Evolutionary conservation across 2,888 invertebrate species (phyloP).

Genomic region (Ectemnius lituratus): DNA sequence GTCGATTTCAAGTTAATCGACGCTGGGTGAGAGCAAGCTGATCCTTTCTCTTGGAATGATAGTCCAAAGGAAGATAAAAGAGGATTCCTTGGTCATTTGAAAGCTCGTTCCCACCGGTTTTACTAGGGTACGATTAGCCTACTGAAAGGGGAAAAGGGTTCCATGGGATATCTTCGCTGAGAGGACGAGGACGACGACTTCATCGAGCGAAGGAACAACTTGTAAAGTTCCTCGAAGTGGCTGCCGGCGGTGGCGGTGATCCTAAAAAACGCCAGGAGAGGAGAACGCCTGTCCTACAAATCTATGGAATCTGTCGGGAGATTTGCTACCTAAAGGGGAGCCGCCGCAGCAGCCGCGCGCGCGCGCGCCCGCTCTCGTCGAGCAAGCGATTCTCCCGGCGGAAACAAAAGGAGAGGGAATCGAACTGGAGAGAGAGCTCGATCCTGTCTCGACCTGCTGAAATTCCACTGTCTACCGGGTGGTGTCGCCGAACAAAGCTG

Average conservation of each 20-base stretch:
- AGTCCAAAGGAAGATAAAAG: no score
- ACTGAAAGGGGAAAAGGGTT: background rate
- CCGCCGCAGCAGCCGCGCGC: background rate
- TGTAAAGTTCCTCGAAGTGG: slow-evolving; percentile 46
- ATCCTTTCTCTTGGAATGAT: no score
- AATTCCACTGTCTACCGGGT: slow-evolving; percentile 66
- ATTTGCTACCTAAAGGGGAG: slow-evolving; percentile 55
- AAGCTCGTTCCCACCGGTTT: slow-evolving; percentile 3
- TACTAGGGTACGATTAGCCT: background rate
- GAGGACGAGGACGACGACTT: slow-evolving; percentile 38
- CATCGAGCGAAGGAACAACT: slow-evolving; percentile 42
- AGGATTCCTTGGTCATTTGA: background rate
- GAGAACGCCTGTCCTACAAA: slow-evolving; percentile 52
- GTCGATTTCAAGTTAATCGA: no score
- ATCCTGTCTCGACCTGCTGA: slow-evolving; percentile 60
- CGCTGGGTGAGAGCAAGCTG: no score
- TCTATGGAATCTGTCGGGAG: slow-evolving; percentile 61
- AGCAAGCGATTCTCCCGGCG: background rate
- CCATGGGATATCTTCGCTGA: background rate
- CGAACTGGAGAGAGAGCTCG: slow-evolving; percentile 42
- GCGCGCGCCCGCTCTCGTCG: no score
- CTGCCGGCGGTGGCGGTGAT: background rate
- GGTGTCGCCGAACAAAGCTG: slow-evolving; percentile 9
- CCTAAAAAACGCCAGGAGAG: background rate
- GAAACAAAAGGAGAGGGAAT: slow-evolving; percentile 28